phyloP scores from a whole-genome alignment of 2,797 vertebrate species.

The Presbytis comata region DNA sequence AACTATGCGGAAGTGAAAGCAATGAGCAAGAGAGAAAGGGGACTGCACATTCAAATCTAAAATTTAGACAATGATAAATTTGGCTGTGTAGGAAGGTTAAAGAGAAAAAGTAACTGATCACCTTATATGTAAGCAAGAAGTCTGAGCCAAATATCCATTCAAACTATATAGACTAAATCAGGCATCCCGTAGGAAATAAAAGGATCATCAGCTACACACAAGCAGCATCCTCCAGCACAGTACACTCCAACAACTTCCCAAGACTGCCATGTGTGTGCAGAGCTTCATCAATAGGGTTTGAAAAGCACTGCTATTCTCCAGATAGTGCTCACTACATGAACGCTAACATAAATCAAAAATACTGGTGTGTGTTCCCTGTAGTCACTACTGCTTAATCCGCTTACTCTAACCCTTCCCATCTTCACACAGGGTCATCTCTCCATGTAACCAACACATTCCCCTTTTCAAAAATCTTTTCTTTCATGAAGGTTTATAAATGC shows the following conservation, averaged over 20 bases:
- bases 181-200: neutral
- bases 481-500: constrained; percentile 74
- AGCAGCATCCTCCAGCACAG: neutral
- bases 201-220: neutral
- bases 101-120: neutral
- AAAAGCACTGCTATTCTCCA: constrained; percentile 69
- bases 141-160: neutral
- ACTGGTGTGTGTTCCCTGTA: constrained; percentile 60
- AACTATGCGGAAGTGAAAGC: neutral
- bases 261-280: neutral
- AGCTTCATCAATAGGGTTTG: constrained; percentile 47
- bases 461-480: constrained; percentile 73
- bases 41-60: neutral
- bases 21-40: neutral
- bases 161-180: neutral
- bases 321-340: constrained; percentile 58
- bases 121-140: neutral
- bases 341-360: constrained; percentile 71
- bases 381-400: constrained; percentile 70
- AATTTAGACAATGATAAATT: neutral
- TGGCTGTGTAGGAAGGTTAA: neutral
- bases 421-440: constrained; percentile 72
- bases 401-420: constrained; percentile 71
- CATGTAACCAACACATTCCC: constrained; percentile 64
- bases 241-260: neutral